These are phyloP conservation scores for Thripadectes ignobilis DNA, from an alignment of 2,797 vertebrate species.

Conservation along the genomic window DNA sequence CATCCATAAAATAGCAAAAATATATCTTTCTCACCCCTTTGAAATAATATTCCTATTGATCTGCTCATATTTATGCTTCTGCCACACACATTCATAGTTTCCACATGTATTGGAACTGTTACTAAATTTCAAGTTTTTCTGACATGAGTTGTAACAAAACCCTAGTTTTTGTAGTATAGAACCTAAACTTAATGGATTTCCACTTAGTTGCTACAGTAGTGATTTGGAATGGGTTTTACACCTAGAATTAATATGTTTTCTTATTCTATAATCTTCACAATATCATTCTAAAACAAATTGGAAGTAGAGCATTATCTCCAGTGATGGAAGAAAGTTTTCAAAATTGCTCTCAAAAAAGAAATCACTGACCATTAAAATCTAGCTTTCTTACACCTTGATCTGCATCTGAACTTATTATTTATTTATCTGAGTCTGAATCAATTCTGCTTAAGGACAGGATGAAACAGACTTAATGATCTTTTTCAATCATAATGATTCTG, in stretches of 20 bases:
- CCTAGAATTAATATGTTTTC: not conserved
- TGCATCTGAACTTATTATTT: not conserved
- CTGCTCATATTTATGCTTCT: not conserved
- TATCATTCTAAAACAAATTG: not conserved
- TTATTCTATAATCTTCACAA: not conserved
- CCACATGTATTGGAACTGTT: not conserved
- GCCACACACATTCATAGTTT: not conserved
- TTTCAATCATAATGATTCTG: not conserved
- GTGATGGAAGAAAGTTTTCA: not conserved
- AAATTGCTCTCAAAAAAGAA: not conserved
- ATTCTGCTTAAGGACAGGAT: not conserved
- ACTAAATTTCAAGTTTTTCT: not conserved
- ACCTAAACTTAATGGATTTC: not conserved
- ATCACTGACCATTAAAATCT: not conserved
- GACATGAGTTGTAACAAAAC: not conserved
- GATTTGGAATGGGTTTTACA: not conserved
- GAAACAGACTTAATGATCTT: not conserved
- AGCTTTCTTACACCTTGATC: not conserved
- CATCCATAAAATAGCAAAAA: not conserved
- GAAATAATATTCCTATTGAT: not conserved
- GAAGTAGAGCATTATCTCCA: not conserved
- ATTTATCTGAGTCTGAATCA: not conserved
- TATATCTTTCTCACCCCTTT: not conserved
- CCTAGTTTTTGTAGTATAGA: not conserved
- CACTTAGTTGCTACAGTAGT: not conserved